These are phyloP conservation scores for Calliphora vicina DNA, from an alignment of 1,140 invertebrate genomes.

Conservation along the genomic window DNA sequence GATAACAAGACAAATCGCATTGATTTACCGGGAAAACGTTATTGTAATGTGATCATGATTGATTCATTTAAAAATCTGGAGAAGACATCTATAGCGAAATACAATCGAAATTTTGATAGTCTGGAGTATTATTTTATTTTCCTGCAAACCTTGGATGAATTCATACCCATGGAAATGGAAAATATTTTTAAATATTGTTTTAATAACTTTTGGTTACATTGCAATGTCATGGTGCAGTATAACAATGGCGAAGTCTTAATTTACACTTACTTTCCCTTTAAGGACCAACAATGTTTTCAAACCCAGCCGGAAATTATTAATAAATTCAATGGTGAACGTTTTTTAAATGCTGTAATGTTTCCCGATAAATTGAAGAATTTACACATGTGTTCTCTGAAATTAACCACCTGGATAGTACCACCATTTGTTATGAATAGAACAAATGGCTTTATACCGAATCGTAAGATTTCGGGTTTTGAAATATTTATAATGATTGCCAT, in stretches of 20 bases:
- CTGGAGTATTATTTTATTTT: conserved; percentile 53
- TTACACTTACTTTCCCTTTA: conserved; percentile 51
- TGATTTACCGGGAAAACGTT: background rate
- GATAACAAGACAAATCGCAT: background rate
- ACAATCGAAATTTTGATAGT: conserved; percentile 39
- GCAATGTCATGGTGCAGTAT: conserved; percentile 51
- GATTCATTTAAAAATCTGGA: conserved; percentile 33
- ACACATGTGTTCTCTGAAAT: conserved; percentile 42
- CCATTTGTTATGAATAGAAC: conserved; percentile 40
- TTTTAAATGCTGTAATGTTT: conserved; percentile 45
- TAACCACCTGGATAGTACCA: conserved; percentile 36
- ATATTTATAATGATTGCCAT: background rate
- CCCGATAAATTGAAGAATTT: conserved; percentile 48
- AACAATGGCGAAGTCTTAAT: conserved; percentile 43
- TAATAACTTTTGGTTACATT: conserved; percentile 48
- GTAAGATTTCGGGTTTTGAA: background rate
- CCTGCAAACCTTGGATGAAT: conserved; percentile 45
- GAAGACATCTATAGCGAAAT: conserved; percentile 42
- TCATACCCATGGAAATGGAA: conserved; percentile 45
- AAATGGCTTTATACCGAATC: background rate
- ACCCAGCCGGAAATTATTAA: conserved; percentile 41
- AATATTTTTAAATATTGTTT: conserved; percentile 50
- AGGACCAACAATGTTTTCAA: conserved; percentile 29
- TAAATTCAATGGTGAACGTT: conserved; percentile 40
- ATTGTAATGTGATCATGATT: conserved; percentile 11